phyloP scores from a whole-genome alignment of 2,113 vertebrate species.

The Eudyptes chrysolophus region DNA sequence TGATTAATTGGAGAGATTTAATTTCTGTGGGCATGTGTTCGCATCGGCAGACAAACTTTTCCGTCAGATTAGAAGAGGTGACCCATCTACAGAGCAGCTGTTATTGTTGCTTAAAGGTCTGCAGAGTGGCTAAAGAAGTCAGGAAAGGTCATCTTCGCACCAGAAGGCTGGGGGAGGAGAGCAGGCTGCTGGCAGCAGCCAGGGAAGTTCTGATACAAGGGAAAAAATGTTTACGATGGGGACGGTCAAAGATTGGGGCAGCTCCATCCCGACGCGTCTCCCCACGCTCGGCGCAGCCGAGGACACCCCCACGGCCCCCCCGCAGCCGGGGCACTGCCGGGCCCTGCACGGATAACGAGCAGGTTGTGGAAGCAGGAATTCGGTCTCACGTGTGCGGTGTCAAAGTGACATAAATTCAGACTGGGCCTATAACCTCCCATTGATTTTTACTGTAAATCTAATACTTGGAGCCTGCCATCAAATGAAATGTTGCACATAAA shows the following conservation, averaged over 20 bases:
- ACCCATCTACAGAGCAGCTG: not conserved
- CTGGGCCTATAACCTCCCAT: not conserved
- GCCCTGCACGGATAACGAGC: accelerated
- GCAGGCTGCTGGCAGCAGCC: not conserved
- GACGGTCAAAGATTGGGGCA: accelerated
- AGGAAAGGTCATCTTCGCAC: not conserved
- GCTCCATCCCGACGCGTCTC: not conserved
- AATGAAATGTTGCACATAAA: not conserved
- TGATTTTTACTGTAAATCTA: not conserved
- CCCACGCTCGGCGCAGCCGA: accelerated
- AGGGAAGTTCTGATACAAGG: not conserved
- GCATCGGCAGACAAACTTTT: not conserved
- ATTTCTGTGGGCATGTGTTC: not conserved
- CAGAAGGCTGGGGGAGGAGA: not conserved
- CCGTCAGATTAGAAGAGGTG: not conserved
- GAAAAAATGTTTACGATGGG: accelerated
- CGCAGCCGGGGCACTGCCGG: not conserved
- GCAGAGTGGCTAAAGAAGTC: not conserved
- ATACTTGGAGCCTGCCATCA: not conserved
- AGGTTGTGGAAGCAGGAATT: not conserved
- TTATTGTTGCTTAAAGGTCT: not conserved
- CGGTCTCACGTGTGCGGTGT: not conserved
- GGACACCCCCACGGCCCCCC: not conserved
- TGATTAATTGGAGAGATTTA: not conserved
- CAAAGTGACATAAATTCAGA: not conserved